Percentiles rank a stretch among this genome's conserved stretches.
Conservation (phyloP, 2,113 vertebrate genomes). For the Lycocorax pyrrhopterus region DNA sequence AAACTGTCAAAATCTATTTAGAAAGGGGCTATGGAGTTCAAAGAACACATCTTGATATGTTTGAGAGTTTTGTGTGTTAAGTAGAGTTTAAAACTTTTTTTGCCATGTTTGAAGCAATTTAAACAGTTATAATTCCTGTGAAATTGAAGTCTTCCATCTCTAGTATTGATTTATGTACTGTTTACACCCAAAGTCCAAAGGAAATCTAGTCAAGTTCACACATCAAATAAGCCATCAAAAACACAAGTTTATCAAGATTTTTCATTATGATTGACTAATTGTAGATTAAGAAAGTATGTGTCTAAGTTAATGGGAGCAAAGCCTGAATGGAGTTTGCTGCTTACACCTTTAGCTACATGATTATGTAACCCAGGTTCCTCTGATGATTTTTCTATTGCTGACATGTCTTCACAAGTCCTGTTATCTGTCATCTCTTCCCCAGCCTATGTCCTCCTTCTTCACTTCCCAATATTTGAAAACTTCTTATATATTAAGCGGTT, state of each 20-base stretch:
- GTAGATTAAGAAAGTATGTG: neutral
- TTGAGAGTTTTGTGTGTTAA: neutral
- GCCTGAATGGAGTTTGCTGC: neutral
- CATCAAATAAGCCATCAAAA: neutral
- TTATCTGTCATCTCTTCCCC: neutral
- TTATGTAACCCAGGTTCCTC: neutral
- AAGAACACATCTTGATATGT: neutral
- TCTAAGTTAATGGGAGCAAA: neutral
- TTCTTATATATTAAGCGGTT: neutral
- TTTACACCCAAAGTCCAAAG: neutral
- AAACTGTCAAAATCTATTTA: neutral
- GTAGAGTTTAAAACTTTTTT: neutral
- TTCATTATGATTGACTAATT: neutral
- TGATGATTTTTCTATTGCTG: neutral
- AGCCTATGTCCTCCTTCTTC: neutral
- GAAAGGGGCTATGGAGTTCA: neutral
- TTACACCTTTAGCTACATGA: neutral
- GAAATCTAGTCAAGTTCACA: neutral
- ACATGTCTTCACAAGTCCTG: neutral
- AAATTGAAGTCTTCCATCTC: neutral
- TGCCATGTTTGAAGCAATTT: neutral
- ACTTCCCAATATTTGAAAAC: neutral
- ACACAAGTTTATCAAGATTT: neutral
- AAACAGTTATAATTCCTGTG: neutral
- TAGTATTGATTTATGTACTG: neutral